A percentile compares a stretch with the other conserved stretches of the same genome.
Conservation (phyloP, 2,113 vertebrate genomes). For the Anguilla japonica region DNA sequence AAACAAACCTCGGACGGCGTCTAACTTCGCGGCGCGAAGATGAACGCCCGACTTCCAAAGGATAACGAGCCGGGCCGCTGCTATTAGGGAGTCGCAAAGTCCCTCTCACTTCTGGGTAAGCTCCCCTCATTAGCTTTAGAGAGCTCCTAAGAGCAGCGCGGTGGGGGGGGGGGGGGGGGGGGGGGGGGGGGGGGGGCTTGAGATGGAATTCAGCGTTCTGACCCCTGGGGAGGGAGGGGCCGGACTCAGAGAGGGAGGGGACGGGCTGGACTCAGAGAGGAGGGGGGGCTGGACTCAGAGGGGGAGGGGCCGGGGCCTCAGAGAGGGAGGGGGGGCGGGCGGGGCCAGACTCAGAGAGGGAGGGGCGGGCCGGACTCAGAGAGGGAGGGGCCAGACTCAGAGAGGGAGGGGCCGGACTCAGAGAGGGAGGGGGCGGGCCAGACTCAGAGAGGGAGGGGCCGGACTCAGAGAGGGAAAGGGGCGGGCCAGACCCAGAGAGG, state of each 20-base stretch:
- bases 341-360: too few species aligned
- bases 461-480: too few species aligned
- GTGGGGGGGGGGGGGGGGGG: neutral
- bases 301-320: too few species aligned
- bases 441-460: too few species aligned
- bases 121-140: neutral
- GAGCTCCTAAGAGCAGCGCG: neutral
- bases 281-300: too few species aligned
- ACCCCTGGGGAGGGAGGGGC: neutral
- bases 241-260: neutral
- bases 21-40: neutral
- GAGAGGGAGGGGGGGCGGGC: fast-evolving
- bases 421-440: too few species aligned
- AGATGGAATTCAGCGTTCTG: neutral
- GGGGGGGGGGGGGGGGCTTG: neutral
- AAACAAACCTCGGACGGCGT: neutral
- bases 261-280: too few species aligned
- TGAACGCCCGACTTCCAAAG: neutral
- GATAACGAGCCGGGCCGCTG: neutral
- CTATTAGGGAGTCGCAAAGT: neutral
- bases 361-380: too few species aligned
- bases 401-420: too few species aligned
- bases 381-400: too few species aligned
- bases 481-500: too few species aligned
- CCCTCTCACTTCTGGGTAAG: neutral